Evolutionary conservation across 2,113 vertebrate species (phyloP).

Genomic region (Furnarius figulus): DNA sequence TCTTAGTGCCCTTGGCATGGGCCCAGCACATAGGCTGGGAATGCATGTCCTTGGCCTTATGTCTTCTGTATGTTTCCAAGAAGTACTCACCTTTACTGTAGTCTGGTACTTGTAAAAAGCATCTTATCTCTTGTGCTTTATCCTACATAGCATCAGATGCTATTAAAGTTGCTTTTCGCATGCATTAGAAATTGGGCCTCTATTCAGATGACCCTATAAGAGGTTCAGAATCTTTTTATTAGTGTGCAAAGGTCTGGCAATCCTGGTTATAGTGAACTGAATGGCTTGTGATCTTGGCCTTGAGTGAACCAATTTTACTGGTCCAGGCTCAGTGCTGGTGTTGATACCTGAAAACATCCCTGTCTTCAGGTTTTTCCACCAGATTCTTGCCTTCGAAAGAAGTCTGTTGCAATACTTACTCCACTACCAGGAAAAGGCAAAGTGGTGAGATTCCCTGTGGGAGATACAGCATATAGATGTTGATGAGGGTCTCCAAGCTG

Average conservation of each 20-base stretch:
- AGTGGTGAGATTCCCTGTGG: not conserved
- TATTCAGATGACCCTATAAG: not conserved
- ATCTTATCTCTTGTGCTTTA: not conserved
- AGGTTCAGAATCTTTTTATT: not conserved
- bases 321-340: not conserved
- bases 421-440: not conserved
- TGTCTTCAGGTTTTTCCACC: not conserved
- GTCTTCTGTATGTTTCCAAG: not conserved
- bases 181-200: not conserved
- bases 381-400: not conserved
- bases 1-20: not conserved
- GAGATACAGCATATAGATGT: not conserved
- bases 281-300: not conserved
- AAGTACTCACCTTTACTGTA: not conserved
- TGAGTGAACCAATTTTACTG: not conserved
- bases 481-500: not conserved
- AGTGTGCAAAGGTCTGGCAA: not conserved
- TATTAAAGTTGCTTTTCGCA: not conserved
- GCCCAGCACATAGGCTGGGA: not conserved
- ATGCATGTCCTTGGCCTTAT: not conserved
- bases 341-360: not conserved
- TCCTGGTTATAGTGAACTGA: not conserved
- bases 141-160: not conserved
- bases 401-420: not conserved
- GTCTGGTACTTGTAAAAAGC: not conserved